These are phyloP conservation scores for Notiomystis cincta DNA, from an alignment of 2,113 vertebrate species.

Conservation along the genomic window DNA sequence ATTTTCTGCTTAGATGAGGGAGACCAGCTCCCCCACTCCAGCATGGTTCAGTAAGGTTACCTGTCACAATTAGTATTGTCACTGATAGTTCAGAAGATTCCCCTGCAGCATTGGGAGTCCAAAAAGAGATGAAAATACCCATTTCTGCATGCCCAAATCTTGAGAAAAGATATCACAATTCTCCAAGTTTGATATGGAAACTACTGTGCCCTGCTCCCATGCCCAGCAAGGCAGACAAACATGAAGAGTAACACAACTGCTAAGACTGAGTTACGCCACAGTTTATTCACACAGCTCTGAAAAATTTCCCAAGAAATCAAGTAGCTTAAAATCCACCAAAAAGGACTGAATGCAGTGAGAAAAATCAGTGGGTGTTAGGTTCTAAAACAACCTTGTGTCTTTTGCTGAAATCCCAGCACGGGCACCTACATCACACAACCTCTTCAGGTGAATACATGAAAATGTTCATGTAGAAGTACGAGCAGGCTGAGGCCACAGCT, in stretches of 20 bases:
- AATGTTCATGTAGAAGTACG: neutral
- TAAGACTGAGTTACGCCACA: neutral
- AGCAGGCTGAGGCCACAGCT: neutral
- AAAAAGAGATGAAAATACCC: neutral
- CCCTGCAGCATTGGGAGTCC: neutral
- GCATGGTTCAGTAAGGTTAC: neutral
- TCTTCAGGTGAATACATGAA: neutral
- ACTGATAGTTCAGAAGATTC: neutral
- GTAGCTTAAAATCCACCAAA: neutral
- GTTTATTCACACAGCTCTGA: neutral
- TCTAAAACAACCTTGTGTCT: neutral
- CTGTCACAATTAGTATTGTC: neutral
- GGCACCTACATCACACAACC: neutral
- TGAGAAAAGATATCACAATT: neutral
- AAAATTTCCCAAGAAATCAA: neutral
- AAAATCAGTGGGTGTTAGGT: neutral
- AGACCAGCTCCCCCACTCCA: neutral
- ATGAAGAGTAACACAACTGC: neutral
- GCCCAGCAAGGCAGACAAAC: neutral
- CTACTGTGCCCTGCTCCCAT: accelerated
- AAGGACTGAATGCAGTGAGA: neutral
- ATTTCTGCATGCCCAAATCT: neutral
- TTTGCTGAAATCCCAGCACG: neutral
- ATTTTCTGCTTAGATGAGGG: neutral
- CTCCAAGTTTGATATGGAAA: neutral